These are phyloP conservation scores for Melanostigma gelatinosum DNA, from an alignment of 2,113 vertebrate species.

Conservation along the genomic window DNA sequence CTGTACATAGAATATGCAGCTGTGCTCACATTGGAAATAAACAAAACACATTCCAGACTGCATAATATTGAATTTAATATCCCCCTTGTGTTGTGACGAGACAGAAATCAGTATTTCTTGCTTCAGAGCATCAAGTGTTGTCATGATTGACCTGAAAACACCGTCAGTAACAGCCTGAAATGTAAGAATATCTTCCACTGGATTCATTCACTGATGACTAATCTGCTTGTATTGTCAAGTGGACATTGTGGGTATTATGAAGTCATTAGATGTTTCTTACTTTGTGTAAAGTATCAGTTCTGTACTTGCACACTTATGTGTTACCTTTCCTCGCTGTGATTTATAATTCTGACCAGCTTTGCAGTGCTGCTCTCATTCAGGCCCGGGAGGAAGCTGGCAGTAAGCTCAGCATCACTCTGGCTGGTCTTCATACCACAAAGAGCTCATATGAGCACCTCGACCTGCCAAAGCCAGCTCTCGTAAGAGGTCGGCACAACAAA, in stretches of 20 bases:
- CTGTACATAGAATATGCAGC: not conserved
- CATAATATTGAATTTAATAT: not conserved
- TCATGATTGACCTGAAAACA: conserved; percentile 42
- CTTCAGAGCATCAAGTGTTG: not conserved
- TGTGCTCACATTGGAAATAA: not conserved
- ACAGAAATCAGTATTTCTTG: not conserved
- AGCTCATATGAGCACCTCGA: conserved; percentile 49
- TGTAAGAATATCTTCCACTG: conserved; percentile 30
- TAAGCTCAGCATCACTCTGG: conserved; percentile 44
- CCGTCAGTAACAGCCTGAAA: conserved; percentile 34
- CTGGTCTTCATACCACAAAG: conserved; percentile 59
- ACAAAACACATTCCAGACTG: conserved; percentile 3
- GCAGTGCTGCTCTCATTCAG: conserved; percentile 46
- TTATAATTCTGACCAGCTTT: conserved; percentile 59
- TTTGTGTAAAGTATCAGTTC: not conserved
- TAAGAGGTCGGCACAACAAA: conserved; percentile 61
- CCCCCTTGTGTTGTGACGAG: not conserved
- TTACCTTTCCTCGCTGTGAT: conserved; percentile 12
- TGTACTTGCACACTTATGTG: not conserved
- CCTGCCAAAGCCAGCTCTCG: conserved; percentile 63
- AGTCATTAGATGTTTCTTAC: not conserved
- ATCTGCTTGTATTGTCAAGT: conserved; percentile 41
- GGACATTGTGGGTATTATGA: conserved; percentile 3
- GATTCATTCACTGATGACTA: conserved; percentile 47
- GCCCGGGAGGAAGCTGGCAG: conserved; percentile 50